Evolutionary conservation across 1,140 invertebrate species (phyloP).

Genomic region (Varroa destructor): DNA sequence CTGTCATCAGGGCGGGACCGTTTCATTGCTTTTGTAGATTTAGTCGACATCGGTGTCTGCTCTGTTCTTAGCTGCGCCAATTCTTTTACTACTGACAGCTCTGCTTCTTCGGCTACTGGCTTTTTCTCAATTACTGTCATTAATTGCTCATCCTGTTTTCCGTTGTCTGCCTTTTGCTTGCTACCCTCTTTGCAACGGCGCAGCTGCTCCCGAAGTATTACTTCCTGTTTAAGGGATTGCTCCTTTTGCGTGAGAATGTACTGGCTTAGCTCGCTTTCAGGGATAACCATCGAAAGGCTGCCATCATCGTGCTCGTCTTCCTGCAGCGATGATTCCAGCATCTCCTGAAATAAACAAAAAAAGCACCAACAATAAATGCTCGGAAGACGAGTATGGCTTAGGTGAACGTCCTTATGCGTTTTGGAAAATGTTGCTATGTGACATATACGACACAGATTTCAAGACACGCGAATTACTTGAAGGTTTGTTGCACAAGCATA

Average conservation of each 20-base stretch:
- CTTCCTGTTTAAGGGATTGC: neutral
- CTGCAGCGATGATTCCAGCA: neutral
- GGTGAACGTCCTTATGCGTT: neutral
- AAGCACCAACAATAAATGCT: too few relatives aligned
- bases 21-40: too few relatives aligned
- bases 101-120: neutral
- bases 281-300: neutral
- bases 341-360: neutral
- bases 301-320: neutral
- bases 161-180: neutral
- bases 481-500: too few relatives aligned
- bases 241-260: conserved; percentile 21
- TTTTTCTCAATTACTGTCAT: neutral
- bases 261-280: neutral
- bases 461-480: neutral
- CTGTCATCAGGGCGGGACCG: too few relatives aligned
- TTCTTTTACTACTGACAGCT: neutral
- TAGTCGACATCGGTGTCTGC: too few relatives aligned
- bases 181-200: neutral
- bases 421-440: neutral
- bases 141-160: neutral
- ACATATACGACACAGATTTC: neutral
- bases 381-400: too few relatives aligned
- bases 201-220: neutral
- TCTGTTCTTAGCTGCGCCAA: too few relatives aligned